Percentiles rank a stretch among this genome's conserved stretches.
Conservation (phyloP, 2,113 vertebrate genomes). For the Piaya cayana region DNA sequence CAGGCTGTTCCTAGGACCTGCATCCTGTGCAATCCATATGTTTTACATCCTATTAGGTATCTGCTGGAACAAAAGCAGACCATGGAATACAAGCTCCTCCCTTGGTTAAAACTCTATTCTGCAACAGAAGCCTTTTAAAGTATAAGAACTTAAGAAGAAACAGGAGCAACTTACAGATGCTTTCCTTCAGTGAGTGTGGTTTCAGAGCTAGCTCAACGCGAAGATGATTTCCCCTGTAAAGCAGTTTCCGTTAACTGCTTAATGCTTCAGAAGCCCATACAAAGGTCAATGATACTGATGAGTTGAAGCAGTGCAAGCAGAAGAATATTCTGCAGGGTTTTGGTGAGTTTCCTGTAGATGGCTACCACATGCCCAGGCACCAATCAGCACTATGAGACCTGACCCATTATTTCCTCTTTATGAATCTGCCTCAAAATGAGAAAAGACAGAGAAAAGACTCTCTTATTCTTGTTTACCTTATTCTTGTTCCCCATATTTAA, state of each 20-base stretch:
- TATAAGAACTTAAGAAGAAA: neutral
- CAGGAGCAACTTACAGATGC: conserved; percentile 19
- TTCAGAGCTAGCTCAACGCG: neutral
- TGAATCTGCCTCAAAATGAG: neutral
- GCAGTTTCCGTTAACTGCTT: neutral
- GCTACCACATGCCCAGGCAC: neutral
- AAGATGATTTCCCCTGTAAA: neutral
- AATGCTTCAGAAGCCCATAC: neutral
- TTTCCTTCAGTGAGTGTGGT: neutral
- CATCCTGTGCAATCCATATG: neutral
- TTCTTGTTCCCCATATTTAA: neutral
- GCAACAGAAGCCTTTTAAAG: neutral
- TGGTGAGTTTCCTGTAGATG: neutral
- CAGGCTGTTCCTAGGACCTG: neutral
- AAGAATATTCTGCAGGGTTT: neutral
- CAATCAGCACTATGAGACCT: conserved; percentile 8
- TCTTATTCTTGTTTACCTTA: neutral
- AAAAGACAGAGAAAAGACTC: neutral
- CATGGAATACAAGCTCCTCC: neutral
- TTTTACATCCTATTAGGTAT: neutral
- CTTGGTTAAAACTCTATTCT: neutral
- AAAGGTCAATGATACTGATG: neutral
- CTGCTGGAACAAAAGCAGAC: neutral
- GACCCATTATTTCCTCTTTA: neutral
- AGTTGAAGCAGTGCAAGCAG: neutral